Evolutionary conservation across 2,888 invertebrate species (phyloP).

Genomic region (Tuta absoluta): DNA sequence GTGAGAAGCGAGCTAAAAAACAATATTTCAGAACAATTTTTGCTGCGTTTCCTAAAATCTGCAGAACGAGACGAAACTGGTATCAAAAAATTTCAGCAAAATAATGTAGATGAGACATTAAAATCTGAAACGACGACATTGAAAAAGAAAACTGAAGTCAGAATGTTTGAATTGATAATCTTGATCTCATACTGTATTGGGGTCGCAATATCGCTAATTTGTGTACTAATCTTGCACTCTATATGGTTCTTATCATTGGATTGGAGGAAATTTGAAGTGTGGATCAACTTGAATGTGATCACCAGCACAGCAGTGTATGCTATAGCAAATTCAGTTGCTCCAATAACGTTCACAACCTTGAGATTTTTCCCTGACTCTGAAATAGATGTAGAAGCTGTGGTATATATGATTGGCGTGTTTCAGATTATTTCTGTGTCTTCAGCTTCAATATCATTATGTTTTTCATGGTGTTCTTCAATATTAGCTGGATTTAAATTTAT

Average conservation of each 20-base stretch:
- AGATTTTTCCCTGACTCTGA: not conserved
- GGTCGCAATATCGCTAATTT: not conserved
- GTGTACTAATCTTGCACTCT: not conserved
- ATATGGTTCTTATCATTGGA: not conserved
- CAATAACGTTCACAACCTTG: not conserved
- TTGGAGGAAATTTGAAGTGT: constrained; percentile 7
- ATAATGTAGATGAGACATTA: not conserved
- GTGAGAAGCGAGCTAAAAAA: too few species aligned
- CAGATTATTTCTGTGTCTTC: not conserved
- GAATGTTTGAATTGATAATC: not conserved
- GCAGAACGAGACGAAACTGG: too few species aligned
- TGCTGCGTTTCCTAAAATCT: too few species aligned
- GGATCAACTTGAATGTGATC: not conserved
- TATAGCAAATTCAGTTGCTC: not conserved
- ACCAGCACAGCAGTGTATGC: not conserved
- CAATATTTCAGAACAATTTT: too few species aligned
- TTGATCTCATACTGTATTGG: not conserved
- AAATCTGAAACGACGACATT: not conserved
- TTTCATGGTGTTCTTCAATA: not conserved
- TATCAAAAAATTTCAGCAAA: too few species aligned
- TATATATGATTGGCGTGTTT: not conserved
- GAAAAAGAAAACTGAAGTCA: not conserved
- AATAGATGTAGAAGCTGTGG: not conserved
- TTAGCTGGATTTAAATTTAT: not conserved
- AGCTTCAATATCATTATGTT: not conserved